Base-by-base conservation (phyloP, 2,888 invertebrate genomes). In the Drosophila peninsularis region DNA sequence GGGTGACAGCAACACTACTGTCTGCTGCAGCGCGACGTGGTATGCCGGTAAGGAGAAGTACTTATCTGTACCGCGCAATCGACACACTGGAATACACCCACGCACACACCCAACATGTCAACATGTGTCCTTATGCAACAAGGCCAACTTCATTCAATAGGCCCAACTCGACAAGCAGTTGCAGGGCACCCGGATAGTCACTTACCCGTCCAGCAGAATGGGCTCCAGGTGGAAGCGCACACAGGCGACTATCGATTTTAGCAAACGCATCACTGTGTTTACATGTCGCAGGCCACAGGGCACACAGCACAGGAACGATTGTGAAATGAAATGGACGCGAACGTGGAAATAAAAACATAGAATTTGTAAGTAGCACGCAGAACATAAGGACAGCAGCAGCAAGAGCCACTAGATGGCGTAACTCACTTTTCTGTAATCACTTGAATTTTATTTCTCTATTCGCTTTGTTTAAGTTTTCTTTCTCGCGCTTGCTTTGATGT, bases 171-270 rank as follows among this genome's bases (percentile, higher is more conserved):
- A n/a, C 5, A 11, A 39, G 13, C 24, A 21, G 14, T 24, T 24
- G 11, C 17, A 24, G 27, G 1, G 1, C 21, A 11, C 47, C 9
- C n/a, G n/a, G n/a, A n/a, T n/a, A n/a, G 21, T 19, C 13, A 63
- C 91, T 90, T 83, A 91, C 90, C 75, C 56, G 66, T 58, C 24
- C 17, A 49, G 24, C 52, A 63, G 39, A 75, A 53, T 19, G 21
- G 41, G 62, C n/a, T 72, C 69, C 66, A 87, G 60, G 41, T 71
- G 72, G 27, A 69, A 66, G 41, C 72, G 67, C 37, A 62, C 64
- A 42, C 64, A 77, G 58, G 72, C 67, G 44, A 83, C 27, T 84
- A 91, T 89, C 78, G 89, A 90, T 88, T 90, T 90, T 56, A 85
- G 49, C 58, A 78, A 61, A 57, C 65, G 73, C 76, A 73, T 78